Percentiles rank a stretch among this genome's conserved stretches.
Conservation (phyloP, 2,888 invertebrate species). For the Eupithecia abbreviata region DNA sequence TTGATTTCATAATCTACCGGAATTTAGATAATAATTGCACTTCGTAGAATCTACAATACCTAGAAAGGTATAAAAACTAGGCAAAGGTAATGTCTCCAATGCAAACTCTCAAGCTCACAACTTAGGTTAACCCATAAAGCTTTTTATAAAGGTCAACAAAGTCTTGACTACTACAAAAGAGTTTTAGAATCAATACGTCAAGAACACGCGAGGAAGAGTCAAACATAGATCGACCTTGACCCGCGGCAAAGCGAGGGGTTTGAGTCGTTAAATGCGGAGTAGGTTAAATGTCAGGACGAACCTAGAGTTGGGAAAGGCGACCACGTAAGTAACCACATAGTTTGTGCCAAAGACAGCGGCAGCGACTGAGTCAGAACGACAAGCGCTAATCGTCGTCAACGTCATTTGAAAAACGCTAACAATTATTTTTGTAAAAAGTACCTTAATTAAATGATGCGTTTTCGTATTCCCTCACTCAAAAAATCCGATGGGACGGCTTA, state of each 20-base stretch:
- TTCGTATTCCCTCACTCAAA: no score
- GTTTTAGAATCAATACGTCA: slow-evolving; percentile 41
- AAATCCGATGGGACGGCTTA: no score
- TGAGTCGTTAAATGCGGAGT: slow-evolving; percentile 30
- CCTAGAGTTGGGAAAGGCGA: neutral
- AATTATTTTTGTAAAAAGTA: no score
- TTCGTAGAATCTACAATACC: neutral
- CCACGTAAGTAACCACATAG: neutral
- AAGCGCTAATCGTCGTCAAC: neutral
- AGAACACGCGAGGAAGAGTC: slow-evolving; percentile 46
- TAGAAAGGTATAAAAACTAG: neutral
- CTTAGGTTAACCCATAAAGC: neutral
- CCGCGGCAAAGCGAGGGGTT: slow-evolving; percentile 24
- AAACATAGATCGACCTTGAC: slow-evolving; percentile 41
- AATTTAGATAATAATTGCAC: neutral
- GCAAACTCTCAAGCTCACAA: neutral
- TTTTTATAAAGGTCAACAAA: slow-evolving; percentile 26
- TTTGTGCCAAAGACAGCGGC: neutral
- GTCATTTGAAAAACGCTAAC: neutral
- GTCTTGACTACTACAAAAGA: slow-evolving; percentile 29
- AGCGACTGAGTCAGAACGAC: neutral
- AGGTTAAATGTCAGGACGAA: slow-evolving; percentile 16
- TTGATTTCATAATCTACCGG: slow-evolving; percentile 14
- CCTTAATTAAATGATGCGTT: no score
- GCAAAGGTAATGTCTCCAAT: neutral